Evolutionary conservation across 2,113 vertebrate genomes (phyloP), one percentile per base, ranked within the genome.

Genomic region (Pangasianodon gigas): DNA sequence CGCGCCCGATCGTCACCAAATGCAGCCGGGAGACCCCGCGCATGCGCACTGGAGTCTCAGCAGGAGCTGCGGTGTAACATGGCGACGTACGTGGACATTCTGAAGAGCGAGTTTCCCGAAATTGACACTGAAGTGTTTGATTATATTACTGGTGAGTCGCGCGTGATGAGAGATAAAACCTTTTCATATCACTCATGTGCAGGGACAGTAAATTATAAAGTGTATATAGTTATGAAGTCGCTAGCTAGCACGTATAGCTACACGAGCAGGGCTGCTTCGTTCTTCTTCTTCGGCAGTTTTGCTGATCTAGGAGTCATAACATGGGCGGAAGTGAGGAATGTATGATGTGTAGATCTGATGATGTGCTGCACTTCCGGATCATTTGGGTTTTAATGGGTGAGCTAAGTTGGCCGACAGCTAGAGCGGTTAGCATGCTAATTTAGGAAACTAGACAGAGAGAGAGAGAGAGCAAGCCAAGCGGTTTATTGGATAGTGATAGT

Each of bases 81-180:
- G 98, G 98, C 97, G 96, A 97, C 97, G 74, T 99, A 97, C 94
- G 97, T 97, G 93, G 97, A 99, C 69, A 98, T 99, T 84, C 95
- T 99, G 93, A 97, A 96, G 95, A 97, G 94, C 95, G 98, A 99
- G 97, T 99, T 99, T 94, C 98, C 98, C 0, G 96, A 98, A 93
- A 97, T 99, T 92, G 98, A 99, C 94, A 93, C 95, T 48, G 98
- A 99, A 94, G 96, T 99, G 26, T 98, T 99, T 92, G 96, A 97
- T 90, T 99, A 99, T 90, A 97, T 99, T 90, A 99, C 97, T 69
- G 98, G 98, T 99, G 93, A 87, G 89, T 56, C 32, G 24, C 13
- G 9, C 44, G 26, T 1, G 13, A 16, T 4, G 14, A 83, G 9
- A 13, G 29, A 18, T 9, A 13, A 44, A 77, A 29, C 32, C 2